phyloP scores from a whole-genome alignment of 2,888 invertebrate genomes.

The Andrena fulva region DNA sequence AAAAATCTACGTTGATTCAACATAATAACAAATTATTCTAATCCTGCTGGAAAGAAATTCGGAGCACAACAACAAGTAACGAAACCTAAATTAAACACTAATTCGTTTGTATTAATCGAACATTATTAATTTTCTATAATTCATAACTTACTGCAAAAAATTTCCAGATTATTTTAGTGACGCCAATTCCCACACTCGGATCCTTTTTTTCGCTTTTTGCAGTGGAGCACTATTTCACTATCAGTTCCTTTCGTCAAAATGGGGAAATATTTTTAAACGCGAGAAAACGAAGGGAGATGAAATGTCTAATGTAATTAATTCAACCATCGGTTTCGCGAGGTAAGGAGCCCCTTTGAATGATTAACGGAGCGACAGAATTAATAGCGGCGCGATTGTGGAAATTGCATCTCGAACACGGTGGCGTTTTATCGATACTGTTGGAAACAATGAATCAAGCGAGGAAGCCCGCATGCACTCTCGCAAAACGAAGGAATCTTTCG shows the following conservation, averaged over 20 bases:
- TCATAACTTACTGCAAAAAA: not conserved
- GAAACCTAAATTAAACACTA: too few relatives aligned
- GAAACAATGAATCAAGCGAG: constrained; percentile 49
- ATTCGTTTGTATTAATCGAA: too few relatives aligned
- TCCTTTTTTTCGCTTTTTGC: not conserved
- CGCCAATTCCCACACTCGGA: not conserved
- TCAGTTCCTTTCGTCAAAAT: not conserved
- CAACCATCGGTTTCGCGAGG: not conserved
- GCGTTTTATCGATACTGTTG: constrained; percentile 49
- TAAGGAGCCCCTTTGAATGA: not conserved
- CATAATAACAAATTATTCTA: too few relatives aligned
- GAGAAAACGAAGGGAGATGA: not conserved
- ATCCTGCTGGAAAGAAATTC: too few relatives aligned
- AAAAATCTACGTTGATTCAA: too few relatives aligned
- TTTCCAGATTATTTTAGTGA: not conserved
- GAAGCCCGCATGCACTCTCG: constrained; percentile 41
- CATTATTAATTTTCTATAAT: not conserved
- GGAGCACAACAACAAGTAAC: too few relatives aligned
- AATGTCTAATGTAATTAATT: not conserved
- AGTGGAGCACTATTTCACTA: not conserved
- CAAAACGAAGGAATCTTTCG: constrained; percentile 16
- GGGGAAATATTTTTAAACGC: not conserved
- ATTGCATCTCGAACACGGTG: constrained; percentile 32
- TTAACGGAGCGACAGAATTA: constrained; percentile 25
- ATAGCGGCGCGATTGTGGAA: constrained; percentile 21